Percentiles rank a stretch among this genome's conserved stretches.
Evolutionary conservation across 92 coral and sea anemone species (phyloP).

Genomic region (Montipora capitata): DNA sequence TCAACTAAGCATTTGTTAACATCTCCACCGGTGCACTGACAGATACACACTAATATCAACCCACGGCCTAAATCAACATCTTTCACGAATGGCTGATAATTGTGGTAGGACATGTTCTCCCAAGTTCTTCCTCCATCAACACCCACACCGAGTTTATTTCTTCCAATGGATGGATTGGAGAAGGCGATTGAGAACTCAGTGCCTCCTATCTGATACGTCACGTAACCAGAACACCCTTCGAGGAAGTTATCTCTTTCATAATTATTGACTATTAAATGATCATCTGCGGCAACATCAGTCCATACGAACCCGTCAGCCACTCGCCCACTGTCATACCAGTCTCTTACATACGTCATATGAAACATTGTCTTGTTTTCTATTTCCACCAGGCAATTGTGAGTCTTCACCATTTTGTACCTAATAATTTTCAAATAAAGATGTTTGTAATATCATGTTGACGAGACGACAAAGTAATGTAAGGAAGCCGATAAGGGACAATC

Average conservation of each 20-base stretch:
- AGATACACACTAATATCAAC: too few relatives aligned
- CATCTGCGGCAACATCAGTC: conserved; percentile 38
- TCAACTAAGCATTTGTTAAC: too few relatives aligned
- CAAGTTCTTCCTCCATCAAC: conserved; percentile 50
- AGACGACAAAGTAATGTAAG: too few relatives aligned
- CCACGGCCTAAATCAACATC: too few relatives aligned
- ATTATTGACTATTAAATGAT: conserved; percentile 7
- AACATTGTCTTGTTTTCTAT: conserved; percentile 39
- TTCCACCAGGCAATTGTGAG: conserved; percentile 49
- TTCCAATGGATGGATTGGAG: conserved; percentile 69
- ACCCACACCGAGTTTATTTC: conserved; percentile 74
- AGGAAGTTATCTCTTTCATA: conserved; percentile 55
- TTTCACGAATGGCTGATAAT: too few relatives aligned
- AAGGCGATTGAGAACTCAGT: conserved; percentile 67
- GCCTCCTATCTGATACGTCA: conserved; percentile 55
- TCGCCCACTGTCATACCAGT: conserved; percentile 72
- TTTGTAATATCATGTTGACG: too few relatives aligned
- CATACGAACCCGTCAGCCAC: conserved; percentile 54
- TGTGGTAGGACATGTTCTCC: conserved; percentile 17
- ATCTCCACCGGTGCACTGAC: too few relatives aligned
- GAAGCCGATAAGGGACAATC: too few relatives aligned
- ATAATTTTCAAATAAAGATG: not conserved
- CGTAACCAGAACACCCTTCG: conserved; percentile 77
- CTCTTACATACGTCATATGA: conserved; percentile 37
- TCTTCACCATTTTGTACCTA: conserved; percentile 43